Conservation (phyloP, 2,888 invertebrate species). For the Metopia argyrocephala region DNA sequence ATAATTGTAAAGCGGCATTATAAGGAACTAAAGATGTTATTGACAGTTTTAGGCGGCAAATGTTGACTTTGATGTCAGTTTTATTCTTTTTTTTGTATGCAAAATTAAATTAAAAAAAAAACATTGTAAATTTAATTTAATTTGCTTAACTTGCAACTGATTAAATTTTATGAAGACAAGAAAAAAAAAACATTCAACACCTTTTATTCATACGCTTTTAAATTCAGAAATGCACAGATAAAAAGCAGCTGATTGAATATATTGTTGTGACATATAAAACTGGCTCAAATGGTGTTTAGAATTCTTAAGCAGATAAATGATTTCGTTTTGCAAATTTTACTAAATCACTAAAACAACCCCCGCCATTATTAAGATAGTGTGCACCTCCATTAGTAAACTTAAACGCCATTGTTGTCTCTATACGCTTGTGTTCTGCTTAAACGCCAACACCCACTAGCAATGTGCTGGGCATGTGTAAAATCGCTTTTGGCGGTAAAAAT, state of each 20-base stretch:
- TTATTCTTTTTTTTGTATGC: no score
- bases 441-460: conserved; percentile 35
- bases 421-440: no score
- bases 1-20: conserved; percentile 53
- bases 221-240: not conserved
- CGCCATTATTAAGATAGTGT: not conserved
- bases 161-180: not conserved
- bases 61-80: conserved; percentile 51
- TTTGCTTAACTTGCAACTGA: conserved; percentile 27
- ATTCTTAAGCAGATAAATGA: conserved; percentile 32
- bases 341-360: not conserved
- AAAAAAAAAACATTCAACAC: conserved; percentile 19
- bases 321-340: conserved; percentile 1
- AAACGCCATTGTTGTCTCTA: no score
- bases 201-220: conserved; percentile 31
- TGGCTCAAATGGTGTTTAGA: conserved; percentile 44
- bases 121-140: conserved; percentile 4
- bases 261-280: conserved; percentile 17
- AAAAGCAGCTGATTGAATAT: not conserved
- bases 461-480: not conserved
- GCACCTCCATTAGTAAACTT: not conserved
- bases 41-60: conserved; percentile 61
- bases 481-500: conserved; percentile 42
- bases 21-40: conserved; percentile 52
- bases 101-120: no score